phyloP scores from a whole-genome alignment of 2,113 vertebrate species.

The Spea multiplicata region DNA sequence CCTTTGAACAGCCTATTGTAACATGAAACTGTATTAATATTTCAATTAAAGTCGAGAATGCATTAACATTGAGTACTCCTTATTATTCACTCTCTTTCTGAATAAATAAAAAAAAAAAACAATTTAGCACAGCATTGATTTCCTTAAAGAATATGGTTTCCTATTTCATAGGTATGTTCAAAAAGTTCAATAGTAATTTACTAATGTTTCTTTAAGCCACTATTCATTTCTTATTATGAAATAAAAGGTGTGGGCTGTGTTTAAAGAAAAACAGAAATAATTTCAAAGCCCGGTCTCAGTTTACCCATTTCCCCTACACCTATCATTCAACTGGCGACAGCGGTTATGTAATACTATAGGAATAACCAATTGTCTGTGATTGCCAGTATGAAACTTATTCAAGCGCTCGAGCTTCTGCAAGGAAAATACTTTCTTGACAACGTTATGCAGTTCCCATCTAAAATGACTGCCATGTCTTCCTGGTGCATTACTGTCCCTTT shows the following conservation, averaged over 20 bases:
- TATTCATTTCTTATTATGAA: conserved; percentile 10
- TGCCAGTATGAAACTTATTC: too few relatives aligned
- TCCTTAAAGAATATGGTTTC: conserved; percentile 16
- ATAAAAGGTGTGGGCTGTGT: conserved; percentile 12
- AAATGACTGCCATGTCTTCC: too few relatives aligned
- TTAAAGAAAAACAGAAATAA: conserved; percentile 3
- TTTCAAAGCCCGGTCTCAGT: neutral
- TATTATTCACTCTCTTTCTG: conserved; percentile 8
- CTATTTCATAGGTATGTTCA: neutral
- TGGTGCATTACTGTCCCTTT: too few relatives aligned
- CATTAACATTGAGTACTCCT: neutral
- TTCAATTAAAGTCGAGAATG: conserved; percentile 5
- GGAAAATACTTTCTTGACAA: neutral
- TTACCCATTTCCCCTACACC: neutral
- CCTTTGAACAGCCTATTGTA: conserved; percentile 20
- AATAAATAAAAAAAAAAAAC: neutral
- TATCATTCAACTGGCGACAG: conserved; percentile 10
- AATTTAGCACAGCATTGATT: conserved; percentile 7
- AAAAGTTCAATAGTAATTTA: conserved; percentile 24
- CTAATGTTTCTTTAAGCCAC: neutral
- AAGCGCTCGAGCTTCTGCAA: neutral
- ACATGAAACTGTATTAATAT: conserved; percentile 13
- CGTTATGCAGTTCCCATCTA: neutral
- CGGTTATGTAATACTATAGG: neutral
- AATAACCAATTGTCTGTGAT: too few relatives aligned